Evolutionary conservation across 2,113 vertebrate species (phyloP), one percentile per base, ranked within the genome.

Genomic region (Brachionichthys hirsutus): DNA sequence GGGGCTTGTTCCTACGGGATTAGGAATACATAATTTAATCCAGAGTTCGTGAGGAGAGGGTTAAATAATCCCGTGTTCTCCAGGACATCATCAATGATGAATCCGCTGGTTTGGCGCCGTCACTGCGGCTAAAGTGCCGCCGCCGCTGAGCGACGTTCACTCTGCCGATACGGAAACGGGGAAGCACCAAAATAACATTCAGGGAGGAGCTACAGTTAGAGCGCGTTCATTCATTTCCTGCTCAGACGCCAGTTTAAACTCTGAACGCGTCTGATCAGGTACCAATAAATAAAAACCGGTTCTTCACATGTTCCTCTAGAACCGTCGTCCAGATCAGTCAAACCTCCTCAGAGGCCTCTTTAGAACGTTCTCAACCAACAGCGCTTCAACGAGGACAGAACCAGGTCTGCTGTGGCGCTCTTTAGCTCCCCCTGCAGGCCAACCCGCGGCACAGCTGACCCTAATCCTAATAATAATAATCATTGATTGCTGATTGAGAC

Each of bases 101-200:
- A 12, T 62, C 48, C 17, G 50, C 38, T 67, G 36, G 0, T 8
- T 22, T 38, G 12, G 22, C 16, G 22, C 30, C 1, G 20, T 54
- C 46, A 24, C 40, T 55, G 19, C 24, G 20, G 15, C 15, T 17
- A 16, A 49, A 24, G n/a, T 18, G 36, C 13, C 6, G 30, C 46
- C 9, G 38, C 16, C 35, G 22, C 15, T 4, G 3, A 45, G 42
- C 38, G 44, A 38, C 46, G 7, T 35, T 53, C 3, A 16, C 24
- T 38, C 34, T 54, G 4, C 34, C 4, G 16, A 38, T 14, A 20
- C 35, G 3, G 3, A 55, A 70, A 70, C 59, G 45, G 43, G 67
- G 59, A 70, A 70, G 53, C n/a, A 51, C 40, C 53, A 19, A 51
- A 63, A 57, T 56, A 51, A 24, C 3, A 6, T 44, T 22, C 15